A percentile compares a stretch with the other conserved stretches of the same genome.
These are phyloP conservation scores for Hippopotamus amphibius DNA, from an alignment of 2,113 vertebrate species.

Conservation along the genomic window DNA sequence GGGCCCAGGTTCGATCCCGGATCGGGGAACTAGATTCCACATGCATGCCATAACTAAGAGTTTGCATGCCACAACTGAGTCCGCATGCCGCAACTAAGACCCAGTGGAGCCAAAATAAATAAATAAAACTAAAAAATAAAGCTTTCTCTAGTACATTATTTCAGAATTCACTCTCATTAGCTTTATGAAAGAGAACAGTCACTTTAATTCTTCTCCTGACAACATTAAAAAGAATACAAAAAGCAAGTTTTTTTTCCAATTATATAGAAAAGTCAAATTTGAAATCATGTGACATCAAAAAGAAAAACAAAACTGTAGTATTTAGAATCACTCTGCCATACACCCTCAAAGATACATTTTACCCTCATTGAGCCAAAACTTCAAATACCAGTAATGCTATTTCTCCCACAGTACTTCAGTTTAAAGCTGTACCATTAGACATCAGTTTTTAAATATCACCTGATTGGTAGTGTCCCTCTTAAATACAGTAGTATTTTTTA, in stretches of 20 bases:
- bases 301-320: background rate
- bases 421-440: background rate
- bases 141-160: background rate
- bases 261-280: background rate
- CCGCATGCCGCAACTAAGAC: too few relatives aligned
- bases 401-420: background rate
- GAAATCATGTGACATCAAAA: background rate
- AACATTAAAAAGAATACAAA: background rate
- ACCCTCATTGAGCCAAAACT: background rate
- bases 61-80: too few relatives aligned
- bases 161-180: background rate
- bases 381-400: background rate
- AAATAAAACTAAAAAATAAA: background rate
- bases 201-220: background rate
- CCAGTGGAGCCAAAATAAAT: background rate
- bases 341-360: background rate
- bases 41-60: background rate
- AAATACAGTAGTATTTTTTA: background rate
- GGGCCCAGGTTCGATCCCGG: background rate
- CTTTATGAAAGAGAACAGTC: slow-evolving; percentile 22
- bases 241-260: background rate
- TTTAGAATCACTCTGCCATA: background rate
- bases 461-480: background rate
- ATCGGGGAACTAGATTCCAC: background rate
- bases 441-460: background rate